phyloP scores from a whole-genome alignment of 2,113 vertebrate species.

The Calidris pygmaea region DNA sequence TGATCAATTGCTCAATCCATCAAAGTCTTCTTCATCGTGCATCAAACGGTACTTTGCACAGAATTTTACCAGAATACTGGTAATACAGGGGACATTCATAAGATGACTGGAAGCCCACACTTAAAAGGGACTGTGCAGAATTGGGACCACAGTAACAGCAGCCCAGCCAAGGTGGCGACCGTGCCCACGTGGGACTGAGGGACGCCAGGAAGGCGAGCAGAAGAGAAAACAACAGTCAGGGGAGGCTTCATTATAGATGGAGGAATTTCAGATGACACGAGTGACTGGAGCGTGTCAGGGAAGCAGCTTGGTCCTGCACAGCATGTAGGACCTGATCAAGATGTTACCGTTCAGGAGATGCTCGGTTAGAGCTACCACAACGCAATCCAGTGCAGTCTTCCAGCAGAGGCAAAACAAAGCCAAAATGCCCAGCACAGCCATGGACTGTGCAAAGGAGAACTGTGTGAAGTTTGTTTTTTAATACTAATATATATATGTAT shows the following conservation, averaged over 20 bases:
- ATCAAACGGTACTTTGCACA: background rate
- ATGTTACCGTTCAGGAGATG: background rate
- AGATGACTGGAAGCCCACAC: background rate
- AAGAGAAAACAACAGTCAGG: background rate
- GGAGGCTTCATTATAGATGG: background rate
- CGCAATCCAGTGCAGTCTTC: background rate
- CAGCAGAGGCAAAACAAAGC: background rate
- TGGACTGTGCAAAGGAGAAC: background rate
- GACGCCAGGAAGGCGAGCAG: background rate
- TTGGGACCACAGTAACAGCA: background rate
- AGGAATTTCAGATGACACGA: background rate
- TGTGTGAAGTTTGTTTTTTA: background rate
- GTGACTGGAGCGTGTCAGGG: background rate
- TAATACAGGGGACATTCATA: rapidly evolving
- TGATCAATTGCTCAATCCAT: background rate
- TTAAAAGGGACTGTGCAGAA: background rate
- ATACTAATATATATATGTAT: too few species aligned
- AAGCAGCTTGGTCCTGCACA: conserved; percentile 28
- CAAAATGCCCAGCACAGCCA: background rate
- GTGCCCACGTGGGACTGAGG: rapidly evolving
- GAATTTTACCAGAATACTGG: background rate
- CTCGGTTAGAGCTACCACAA: background rate
- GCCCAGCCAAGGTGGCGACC: background rate
- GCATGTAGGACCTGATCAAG: background rate
- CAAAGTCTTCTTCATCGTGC: background rate